Evolutionary conservation across 2,888 invertebrate species (phyloP).

Genomic region (Caradrina kadenii): DNA sequence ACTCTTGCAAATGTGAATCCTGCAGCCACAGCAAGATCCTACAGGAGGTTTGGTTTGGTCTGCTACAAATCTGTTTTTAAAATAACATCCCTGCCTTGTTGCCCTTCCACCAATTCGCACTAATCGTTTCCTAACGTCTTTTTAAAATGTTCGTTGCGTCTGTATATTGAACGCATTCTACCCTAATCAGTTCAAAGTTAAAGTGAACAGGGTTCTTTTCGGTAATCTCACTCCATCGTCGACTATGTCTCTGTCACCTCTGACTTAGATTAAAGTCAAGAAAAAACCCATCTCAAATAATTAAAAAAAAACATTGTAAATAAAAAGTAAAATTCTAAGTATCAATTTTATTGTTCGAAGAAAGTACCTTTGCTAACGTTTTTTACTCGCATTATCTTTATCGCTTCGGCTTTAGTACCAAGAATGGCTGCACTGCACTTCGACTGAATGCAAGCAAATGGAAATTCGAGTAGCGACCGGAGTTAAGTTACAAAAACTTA

Average conservation of each 20-base stretch:
- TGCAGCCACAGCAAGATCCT: not conserved
- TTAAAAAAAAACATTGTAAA: not conserved
- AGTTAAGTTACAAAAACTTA: constrained; percentile 41
- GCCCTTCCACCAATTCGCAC: no score
- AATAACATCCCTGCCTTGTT: no score
- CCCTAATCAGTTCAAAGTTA: no score
- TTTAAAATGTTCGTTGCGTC: no score
- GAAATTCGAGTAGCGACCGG: constrained; percentile 36
- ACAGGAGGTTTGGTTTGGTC: not conserved
- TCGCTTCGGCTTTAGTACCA: constrained; percentile 39
- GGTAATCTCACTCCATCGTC: no score
- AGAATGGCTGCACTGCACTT: constrained; percentile 48
- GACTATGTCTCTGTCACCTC: no score
- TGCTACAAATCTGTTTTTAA: constrained; percentile 1
- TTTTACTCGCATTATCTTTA: constrained; percentile 43
- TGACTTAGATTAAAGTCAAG: no score
- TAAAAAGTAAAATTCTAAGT: constrained; percentile 5
- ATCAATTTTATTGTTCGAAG: constrained; percentile 20
- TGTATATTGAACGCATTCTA: no score
- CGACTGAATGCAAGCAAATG: constrained; percentile 49
- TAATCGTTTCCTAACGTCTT: no score
- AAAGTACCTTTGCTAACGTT: constrained; percentile 26
- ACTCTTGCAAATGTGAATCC: not conserved
- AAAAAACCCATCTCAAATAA: no score
- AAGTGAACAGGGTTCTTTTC: no score